These are phyloP conservation scores for Stenodera caucasica DNA, from an alignment of 2,888 invertebrate genomes.

Conservation along the genomic window DNA sequence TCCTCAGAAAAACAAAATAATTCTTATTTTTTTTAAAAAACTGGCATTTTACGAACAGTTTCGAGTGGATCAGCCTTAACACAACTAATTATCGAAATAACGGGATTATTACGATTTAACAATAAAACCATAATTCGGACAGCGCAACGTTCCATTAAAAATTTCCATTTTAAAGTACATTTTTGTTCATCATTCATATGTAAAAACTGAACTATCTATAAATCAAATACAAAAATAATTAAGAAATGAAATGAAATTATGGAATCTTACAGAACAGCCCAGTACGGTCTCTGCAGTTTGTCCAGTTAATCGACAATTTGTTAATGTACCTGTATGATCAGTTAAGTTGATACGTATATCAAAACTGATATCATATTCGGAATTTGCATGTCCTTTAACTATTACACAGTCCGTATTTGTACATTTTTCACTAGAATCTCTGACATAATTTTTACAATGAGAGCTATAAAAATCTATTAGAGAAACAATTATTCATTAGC, in stretches of 20 bases:
- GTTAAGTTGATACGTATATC: conserved; percentile 67
- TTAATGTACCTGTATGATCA: conserved; percentile 71
- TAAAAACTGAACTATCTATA: conserved; percentile 60
- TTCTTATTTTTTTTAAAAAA: conserved; percentile 47
- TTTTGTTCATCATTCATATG: conserved; percentile 59
- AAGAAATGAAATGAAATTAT: no score
- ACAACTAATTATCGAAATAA: conserved; percentile 51
- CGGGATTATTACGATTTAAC: conserved; percentile 42
- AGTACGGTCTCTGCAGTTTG: conserved; percentile 63
- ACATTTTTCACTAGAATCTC: conserved; percentile 41
- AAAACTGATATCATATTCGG: conserved; percentile 54
- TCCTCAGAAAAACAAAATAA: no score
- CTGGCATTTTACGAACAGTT: conserved; percentile 50
- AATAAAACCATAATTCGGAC: conserved; percentile 58
- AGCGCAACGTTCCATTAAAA: conserved; percentile 66
- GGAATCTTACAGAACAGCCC: conserved; percentile 60
- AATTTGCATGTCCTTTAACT: conserved; percentile 43
- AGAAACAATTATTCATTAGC: not conserved
- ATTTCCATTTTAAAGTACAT: conserved; percentile 64
- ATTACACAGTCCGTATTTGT: conserved; percentile 52
- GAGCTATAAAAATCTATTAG: conserved; percentile 35
- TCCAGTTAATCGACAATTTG: conserved; percentile 62
- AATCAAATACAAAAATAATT: conserved; percentile 5
- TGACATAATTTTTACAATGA: conserved; percentile 42
- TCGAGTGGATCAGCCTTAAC: conserved; percentile 45